A percentile compares a stretch with the other conserved stretches of the same genome.
Conservation (phyloP, 2,113 vertebrate species). For the Probosciger aterrimus region DNA sequence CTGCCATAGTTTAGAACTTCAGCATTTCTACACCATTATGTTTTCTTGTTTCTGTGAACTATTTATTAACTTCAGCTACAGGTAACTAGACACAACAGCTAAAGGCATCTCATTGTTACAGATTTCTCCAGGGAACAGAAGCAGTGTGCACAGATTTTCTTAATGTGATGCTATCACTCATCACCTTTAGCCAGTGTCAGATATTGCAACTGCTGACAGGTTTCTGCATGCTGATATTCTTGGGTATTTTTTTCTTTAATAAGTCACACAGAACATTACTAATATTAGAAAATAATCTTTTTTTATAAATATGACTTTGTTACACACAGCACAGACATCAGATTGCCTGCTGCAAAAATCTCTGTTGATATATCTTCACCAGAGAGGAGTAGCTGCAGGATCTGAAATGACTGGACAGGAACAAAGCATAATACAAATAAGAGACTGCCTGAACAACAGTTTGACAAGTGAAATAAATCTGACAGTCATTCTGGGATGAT, state of each 20-base stretch:
- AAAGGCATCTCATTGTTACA: neutral
- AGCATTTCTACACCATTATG: neutral
- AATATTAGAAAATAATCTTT: neutral
- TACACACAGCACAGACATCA: neutral
- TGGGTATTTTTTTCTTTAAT: neutral
- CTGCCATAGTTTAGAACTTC: neutral
- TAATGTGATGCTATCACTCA: neutral
- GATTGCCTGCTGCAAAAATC: neutral
- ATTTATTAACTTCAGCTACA: neutral
- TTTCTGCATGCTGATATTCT: neutral
- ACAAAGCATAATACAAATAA: neutral
- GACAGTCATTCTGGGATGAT: neutral
- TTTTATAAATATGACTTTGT: neutral
- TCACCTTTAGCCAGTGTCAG: neutral
- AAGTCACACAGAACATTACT: neutral
- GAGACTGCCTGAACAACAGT: neutral
- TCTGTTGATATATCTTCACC: neutral
- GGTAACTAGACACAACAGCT: neutral
- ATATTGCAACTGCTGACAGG: neutral
- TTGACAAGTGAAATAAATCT: slow-evolving; percentile 14
- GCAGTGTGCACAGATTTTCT: neutral
- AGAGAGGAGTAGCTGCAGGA: neutral
- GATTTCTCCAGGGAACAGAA: neutral
- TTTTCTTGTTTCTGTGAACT: neutral
- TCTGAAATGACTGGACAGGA: neutral